A percentile compares a stretch with the other conserved stretches of the same genome.
These are phyloP conservation scores for Ceratoteleas bidentatus DNA, from an alignment of 1,140 invertebrate genomes.

Conservation along the genomic window DNA sequence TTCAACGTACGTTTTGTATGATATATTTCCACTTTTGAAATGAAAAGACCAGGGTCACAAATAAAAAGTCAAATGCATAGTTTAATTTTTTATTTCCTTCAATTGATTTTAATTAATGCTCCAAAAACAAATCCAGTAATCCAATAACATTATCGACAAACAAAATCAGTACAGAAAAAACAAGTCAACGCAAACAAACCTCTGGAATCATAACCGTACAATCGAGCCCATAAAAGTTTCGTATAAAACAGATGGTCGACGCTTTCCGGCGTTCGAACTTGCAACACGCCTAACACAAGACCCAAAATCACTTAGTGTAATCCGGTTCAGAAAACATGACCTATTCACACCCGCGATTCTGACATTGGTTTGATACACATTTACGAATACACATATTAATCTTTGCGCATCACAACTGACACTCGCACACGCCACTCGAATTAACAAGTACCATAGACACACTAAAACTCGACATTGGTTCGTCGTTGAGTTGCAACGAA, in stretches of 20 bases:
- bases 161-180: too few species aligned
- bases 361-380: conserved; percentile 41
- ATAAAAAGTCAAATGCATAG: neutral
- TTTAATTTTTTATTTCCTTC: conserved; percentile 11
- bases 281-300: conserved; percentile 24
- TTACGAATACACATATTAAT: conserved; percentile 41
- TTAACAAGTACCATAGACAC: too few species aligned
- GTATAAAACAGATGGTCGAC: too few species aligned
- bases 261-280: neutral
- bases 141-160: too few species aligned
- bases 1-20: too few species aligned
- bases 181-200: neutral
- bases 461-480: conserved; percentile 27
- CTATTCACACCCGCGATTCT: conserved; percentile 30
- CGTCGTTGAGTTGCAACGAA: conserved; percentile 22
- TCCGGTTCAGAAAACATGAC: conserved; percentile 10
- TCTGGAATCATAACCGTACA: neutral
- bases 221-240: conserved; percentile 1
- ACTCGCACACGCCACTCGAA: too few species aligned
- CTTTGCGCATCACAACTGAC: conserved; percentile 13
- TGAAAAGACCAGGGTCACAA: neutral
- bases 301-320: conserved; percentile 1
- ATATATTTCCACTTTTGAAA: neutral
- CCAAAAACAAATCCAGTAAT: conserved; percentile 22
- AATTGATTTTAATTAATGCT: conserved; percentile 31